Evolutionary conservation across 1,140 invertebrate genomes (phyloP).

Genomic region (Cotesia typhae): DNA sequence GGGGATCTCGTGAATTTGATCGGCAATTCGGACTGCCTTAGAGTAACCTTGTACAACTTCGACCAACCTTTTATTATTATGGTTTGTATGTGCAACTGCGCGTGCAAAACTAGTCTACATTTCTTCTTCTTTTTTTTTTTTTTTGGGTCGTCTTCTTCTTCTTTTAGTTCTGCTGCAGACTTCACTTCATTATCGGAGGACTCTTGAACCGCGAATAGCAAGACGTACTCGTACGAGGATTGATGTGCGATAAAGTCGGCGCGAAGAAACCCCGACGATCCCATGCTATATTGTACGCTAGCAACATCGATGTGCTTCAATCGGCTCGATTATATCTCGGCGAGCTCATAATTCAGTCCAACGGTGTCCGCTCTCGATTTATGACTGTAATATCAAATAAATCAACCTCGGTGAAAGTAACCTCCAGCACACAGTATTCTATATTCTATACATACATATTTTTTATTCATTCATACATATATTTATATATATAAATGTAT

Average conservation of each 20-base stretch:
- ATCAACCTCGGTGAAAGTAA: conserved; percentile 39
- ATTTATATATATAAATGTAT: conserved; percentile 2
- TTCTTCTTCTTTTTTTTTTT: conserved; percentile 17
- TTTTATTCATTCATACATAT: background rate
- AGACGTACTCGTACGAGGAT: conserved; percentile 31
- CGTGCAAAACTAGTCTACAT: conserved; percentile 16
- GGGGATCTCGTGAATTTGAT: conserved; percentile 62
- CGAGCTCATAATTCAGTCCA: conserved; percentile 40
- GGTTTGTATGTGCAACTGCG: conserved; percentile 24
- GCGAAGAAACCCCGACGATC: background rate
- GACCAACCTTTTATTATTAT: background rate
- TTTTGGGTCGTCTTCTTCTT: conserved; percentile 10
- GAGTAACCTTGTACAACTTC: conserved; percentile 19
- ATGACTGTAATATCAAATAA: conserved; percentile 37
- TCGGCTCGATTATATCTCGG: conserved; percentile 39
- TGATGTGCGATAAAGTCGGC: conserved; percentile 36
- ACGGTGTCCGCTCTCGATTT: conserved; percentile 37
- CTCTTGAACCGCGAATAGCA: conserved; percentile 12
- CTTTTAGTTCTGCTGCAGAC: background rate
- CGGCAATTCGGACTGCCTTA: conserved; percentile 50
- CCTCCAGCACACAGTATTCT: conserved; percentile 15
- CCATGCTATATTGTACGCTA: background rate
- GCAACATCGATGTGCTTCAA: conserved; percentile 31
- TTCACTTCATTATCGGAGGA: conserved; percentile 35
- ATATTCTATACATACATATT: conserved; percentile 6